Percentiles rank a stretch among this genome's conserved stretches.
phyloP scores from a whole-genome alignment of 1,140 invertebrate genomes.

The Sycobia sp. region DNA sequence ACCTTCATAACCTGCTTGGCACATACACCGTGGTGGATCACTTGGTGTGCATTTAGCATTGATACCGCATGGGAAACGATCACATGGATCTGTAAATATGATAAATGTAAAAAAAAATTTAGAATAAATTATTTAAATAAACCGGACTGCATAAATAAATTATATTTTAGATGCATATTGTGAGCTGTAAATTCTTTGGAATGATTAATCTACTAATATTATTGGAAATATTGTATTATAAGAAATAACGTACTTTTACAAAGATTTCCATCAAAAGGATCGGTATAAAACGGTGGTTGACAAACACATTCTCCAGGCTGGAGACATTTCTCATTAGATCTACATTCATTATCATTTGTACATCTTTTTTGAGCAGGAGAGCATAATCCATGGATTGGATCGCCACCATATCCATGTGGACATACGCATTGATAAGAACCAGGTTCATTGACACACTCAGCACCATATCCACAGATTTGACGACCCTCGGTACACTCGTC shows the following conservation, averaged over 20 bases:
- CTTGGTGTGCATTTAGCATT: constrained; percentile 90
- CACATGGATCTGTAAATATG: constrained; percentile 69
- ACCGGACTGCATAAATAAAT: too few species aligned
- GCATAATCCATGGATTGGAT: constrained; percentile 69
- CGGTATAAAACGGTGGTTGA: constrained; percentile 85
- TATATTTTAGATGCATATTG: too few species aligned
- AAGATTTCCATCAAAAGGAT: constrained; percentile 77
- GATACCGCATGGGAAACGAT: constrained; percentile 86
- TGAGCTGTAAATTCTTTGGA: too few species aligned
- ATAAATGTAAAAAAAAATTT: background rate
- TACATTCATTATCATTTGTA: constrained; percentile 80
- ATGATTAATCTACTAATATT: too few species aligned
- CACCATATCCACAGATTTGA: constrained; percentile 81
- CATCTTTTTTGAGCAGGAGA: constrained; percentile 81
- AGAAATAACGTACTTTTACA: constrained; percentile 81
- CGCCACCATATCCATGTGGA: constrained; percentile 74
- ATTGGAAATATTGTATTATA: constrained; percentile 14
- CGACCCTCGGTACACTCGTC: constrained; percentile 81
- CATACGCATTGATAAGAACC: constrained; percentile 83
- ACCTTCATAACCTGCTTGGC: constrained; percentile 81
- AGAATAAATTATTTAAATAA: background rate
- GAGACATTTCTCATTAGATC: constrained; percentile 85
- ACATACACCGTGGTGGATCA: constrained; percentile 87
- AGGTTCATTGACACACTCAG: constrained; percentile 80
- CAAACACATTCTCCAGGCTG: constrained; percentile 89